These are phyloP conservation scores for Molanna angustata DNA, from an alignment of 2,888 invertebrate species.

Conservation along the genomic window DNA sequence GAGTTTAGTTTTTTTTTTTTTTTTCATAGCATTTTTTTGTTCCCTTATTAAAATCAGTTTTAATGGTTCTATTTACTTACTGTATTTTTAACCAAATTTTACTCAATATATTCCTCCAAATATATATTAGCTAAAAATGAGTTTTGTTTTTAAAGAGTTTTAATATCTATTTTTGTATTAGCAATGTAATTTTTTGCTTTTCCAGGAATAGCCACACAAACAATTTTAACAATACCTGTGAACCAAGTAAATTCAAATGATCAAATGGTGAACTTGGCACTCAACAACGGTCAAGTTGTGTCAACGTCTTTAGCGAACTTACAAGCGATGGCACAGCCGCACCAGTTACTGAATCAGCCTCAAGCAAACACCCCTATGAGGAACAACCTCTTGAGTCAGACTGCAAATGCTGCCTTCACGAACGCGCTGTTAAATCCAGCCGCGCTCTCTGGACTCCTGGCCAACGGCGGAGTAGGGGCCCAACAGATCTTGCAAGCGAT, in stretches of 20 bases:
- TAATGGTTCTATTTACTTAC: no score
- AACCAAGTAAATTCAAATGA: conserved; percentile 79
- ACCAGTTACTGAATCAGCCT: conserved; percentile 61
- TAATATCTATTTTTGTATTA: no score
- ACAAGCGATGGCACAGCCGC: conserved; percentile 72
- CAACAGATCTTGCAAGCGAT: conserved; percentile 75
- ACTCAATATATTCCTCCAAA: no score
- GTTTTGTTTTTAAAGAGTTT: no score
- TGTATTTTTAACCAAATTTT: no score
- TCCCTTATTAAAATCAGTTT: no score
- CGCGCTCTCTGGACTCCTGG: conserved; percentile 68
- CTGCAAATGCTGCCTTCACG: conserved; percentile 58
- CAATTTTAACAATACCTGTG: conserved; percentile 92
- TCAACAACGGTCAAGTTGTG: conserved; percentile 83
- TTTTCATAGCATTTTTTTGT: no score
- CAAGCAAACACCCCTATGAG: conserved; percentile 44
- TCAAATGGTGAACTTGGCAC: conserved; percentile 75
- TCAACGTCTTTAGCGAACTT: conserved; percentile 80
- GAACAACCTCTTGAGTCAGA: conserved; percentile 45
- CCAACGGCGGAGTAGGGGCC: conserved; percentile 65
- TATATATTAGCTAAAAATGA: no score
- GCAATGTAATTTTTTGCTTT: no score
- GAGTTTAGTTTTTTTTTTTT: no score
- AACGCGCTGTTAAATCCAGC: conserved; percentile 67
- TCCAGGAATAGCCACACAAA: conserved; percentile 94